Evolutionary conservation across 2,113 vertebrate genomes (phyloP), one percentile per base, ranked within the genome.

Genomic region (Megaleporinus macrocephalus): DNA sequence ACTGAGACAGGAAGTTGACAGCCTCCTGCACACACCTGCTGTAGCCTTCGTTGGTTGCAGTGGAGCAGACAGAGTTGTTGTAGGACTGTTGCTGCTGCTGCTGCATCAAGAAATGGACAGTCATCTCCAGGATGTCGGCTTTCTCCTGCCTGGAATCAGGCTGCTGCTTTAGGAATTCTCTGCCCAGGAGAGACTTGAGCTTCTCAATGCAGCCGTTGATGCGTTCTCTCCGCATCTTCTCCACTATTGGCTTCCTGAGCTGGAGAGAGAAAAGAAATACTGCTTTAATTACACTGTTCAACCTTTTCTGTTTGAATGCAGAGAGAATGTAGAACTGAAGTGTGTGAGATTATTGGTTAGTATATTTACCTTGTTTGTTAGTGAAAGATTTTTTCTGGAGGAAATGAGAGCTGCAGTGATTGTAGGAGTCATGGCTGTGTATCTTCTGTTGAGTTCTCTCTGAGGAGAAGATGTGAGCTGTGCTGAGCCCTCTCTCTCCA

Each of bases 231-330:
- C 86, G 79, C 66, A 86, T 78, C 72, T 89, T 89, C 81, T 89
- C 93, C 75, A 94, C 92, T 88, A 94, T 86, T 29, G 93, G 93
- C 18, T 94, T 94, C 86, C 93, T 93, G 76, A 92, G 85, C 93
- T 94, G 86, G 69, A 33, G 63, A 86, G 80, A 84, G n/a, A 81
- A 49, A 10, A 69, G 36, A 49, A 20, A 41, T 1, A 22, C 4
- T 65, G 30, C 12, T 65, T 65, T 73, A 27, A 27, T 70, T 55
- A 13, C 65, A 59, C 18, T n/a, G 44, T 26, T 68, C 57, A n/a
- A 26, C 57, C 12, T 61, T 15, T 12, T 26, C 6, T 4, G n/a
- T 61, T 24, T 12, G 1, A 51, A 30, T 59, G 0, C 33, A 55
- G 33, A 7, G 18, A 24, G 22, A 44, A 7, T 12, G 5, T 16